Base-by-base conservation (phyloP, 2,888 invertebrate species). In the Lampropteryx suffumata region DNA sequence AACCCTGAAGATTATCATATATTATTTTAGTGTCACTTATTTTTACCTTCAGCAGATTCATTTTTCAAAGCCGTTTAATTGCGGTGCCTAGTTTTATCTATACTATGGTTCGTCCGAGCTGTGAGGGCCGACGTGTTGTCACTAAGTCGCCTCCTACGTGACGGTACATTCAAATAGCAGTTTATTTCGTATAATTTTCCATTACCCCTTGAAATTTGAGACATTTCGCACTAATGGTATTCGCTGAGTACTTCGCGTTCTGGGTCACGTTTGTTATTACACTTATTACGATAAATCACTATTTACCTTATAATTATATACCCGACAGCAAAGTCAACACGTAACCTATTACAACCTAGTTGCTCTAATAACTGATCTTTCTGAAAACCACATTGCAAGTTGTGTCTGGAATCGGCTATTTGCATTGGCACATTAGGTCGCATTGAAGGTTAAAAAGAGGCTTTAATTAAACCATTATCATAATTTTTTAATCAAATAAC, bases 121-220 rank as follows among this genome's bases (percentile, higher is more conserved):
- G 59, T 65, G 75, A 73, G 69, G 79, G 72, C 71, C 76, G 61
- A 56, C 65, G 66, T 79, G 79, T 81, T 77, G 80, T 73, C 76
- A 79, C 71, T 68, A 67, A 48, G 64, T 62, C 62, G 62, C 50
- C 57, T 37, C 40, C 61, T 76, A 85, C 87, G 87, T 87, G 87
- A 78, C 73, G 52, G 39, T 59, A 68, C 70, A 69, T 57, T 64
- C 65, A 72, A 85, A 86, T 80, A 61, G 64, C 75, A 69, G 57
- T 65, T 76, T 73, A 76, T 69, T 69, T 61, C 64, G 62, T 63
- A 69, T 69, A 70, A 71, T 72, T 74, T 76, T 76, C 60, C 67
- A 67, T 57, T 61, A 60, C 71, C 67, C 71, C 72, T 78, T 75
- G 75, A 74, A 66, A 75, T 73, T 76, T 77, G 65, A 72, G 64